phyloP scores from a whole-genome alignment of 1,140 invertebrate species.

The Conus ventricosus region DNA sequence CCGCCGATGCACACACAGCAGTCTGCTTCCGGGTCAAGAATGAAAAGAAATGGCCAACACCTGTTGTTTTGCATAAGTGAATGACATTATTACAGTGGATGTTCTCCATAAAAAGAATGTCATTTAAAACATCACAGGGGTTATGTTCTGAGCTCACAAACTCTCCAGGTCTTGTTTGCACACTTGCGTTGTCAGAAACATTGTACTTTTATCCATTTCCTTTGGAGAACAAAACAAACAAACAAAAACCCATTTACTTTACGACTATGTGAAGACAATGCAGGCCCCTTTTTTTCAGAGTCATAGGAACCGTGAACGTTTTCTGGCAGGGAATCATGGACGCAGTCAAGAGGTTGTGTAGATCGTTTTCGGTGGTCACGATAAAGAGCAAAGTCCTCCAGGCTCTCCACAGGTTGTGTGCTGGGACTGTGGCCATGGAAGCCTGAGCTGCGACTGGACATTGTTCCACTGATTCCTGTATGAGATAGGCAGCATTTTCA shows the following conservation, averaged over 20 bases:
- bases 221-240: not conserved
- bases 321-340: conserved; percentile 84
- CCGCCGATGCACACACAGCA: not conserved
- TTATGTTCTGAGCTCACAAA: not conserved
- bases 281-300: not conserved
- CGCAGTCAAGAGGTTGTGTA: conserved; percentile 75
- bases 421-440: conserved; percentile 52
- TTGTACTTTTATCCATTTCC: not conserved
- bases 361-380: conserved; percentile 77
- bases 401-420: conserved; percentile 34
- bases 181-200: conserved; percentile 16
- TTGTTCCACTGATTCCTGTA: conserved; percentile 71
- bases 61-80: conserved; percentile 21
- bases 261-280: not conserved
- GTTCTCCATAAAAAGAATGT: not conserved
- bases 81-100: not conserved
- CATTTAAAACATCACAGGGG: conserved; percentile 17
- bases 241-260: not conserved
- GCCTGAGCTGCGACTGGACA: conserved; percentile 72
- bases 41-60: not conserved
- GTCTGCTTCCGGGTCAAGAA: not conserved
- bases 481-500: not conserved
- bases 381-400: conserved; percentile 81
- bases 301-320: conserved; percentile 77
- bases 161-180: not conserved